These are phyloP conservation scores for Heliconius hortense DNA, from an alignment of 2,888 invertebrate species.

Conservation along the genomic window DNA sequence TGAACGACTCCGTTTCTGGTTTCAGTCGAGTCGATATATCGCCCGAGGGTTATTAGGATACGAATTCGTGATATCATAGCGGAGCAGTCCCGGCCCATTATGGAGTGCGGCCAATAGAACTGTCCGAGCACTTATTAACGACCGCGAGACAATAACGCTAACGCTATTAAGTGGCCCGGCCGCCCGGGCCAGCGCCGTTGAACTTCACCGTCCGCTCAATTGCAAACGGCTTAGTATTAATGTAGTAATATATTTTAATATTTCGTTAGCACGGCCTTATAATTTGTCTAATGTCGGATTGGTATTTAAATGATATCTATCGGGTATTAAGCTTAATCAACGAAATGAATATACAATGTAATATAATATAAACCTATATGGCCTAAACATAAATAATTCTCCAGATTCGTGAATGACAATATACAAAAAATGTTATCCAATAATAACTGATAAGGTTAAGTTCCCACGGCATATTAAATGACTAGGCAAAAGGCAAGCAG, in stretches of 20 bases:
- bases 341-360: neutral
- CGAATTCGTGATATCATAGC: constrained; percentile 72
- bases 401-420: constrained; percentile 7
- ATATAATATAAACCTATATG: neutral
- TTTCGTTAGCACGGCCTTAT: constrained; percentile 26
- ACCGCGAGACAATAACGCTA: constrained; percentile 73
- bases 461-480: constrained; percentile 78
- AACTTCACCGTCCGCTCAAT: constrained; percentile 59
- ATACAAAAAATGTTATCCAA: constrained; percentile 29
- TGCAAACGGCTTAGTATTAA: constrained; percentile 43
- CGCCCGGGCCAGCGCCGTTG: constrained; percentile 53
- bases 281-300: constrained; percentile 25
- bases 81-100: constrained; percentile 62
- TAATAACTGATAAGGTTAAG: constrained; percentile 43
- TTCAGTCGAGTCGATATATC: constrained; percentile 42
- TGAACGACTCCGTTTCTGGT: constrained; percentile 43
- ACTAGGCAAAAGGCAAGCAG: constrained; percentile 72
- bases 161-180: constrained; percentile 72
- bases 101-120: constrained; percentile 72
- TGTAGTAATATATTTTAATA: constrained; percentile 32
- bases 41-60: constrained; percentile 51
- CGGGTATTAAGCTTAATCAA: neutral
- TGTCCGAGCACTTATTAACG: constrained; percentile 76
- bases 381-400: neutral
- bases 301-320: constrained; percentile 15